Evolutionary conservation across 2,888 invertebrate genomes (phyloP), one percentile per base, ranked within the genome.

Genomic region (Drosophila monieri): DNA sequence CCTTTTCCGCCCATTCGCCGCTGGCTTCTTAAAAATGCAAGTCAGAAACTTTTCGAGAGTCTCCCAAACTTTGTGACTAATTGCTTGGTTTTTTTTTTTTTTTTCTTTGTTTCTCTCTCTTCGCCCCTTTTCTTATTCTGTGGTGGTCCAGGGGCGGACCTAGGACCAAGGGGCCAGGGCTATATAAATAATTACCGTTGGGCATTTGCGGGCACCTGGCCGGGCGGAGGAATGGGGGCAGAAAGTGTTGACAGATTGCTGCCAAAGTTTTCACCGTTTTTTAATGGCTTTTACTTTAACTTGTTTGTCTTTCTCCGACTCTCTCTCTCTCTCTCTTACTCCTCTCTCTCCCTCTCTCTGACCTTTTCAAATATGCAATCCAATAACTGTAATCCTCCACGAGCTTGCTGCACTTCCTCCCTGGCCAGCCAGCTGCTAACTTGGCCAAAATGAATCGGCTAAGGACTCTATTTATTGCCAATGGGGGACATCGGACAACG

Each of bases 201-300:
- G 81, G 79, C 46, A 55, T 67, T 75, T 78, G 21, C 32, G 62
- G 52, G 73, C 73, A 75, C 78, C 78, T 80, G 75, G 60, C 32
- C 48, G 47, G 43, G 12, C 30, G 30, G n/a, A 27, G 41, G 37
- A 27, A 9, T 6, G 14, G 9, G 9, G 15, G 49, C 30, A 35
- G 35, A 80, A 83, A 80, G 86, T 80, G 86, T 83, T 86, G 84
- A 80, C 86, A 85, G 86, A 86, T 83, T 80, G 84, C 84, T 80
- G 86, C 84, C 86, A 80, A 78, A 84, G 68, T 69, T 69, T 69
- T 86, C 80, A 67, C 59, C 80, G 76, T 69, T 73, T 67, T 73
- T 80, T 78, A 81, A 79, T 79, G 85, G 67, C 66, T 59, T 85
- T 73, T 79, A 67, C 61, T 61, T 76, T 51, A 70, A 80, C 80